Evolutionary conservation across 2,888 invertebrate species (phyloP).

Genomic region (Chloromyia formosa): DNA sequence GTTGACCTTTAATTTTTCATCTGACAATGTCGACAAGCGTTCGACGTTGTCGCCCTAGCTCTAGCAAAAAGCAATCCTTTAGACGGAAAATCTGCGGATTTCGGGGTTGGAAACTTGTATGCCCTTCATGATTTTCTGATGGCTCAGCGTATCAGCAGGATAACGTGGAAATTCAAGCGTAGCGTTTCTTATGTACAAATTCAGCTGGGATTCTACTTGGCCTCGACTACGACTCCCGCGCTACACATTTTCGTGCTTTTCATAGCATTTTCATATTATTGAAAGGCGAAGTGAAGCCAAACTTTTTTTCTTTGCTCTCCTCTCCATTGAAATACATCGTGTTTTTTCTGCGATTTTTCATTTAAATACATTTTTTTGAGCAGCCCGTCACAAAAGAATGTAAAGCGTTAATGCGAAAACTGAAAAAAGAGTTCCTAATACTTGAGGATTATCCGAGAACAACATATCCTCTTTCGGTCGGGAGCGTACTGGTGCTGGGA

Average conservation of each 20-base stretch:
- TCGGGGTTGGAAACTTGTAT: too few relatives aligned
- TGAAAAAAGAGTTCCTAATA: slow-evolving; percentile 31
- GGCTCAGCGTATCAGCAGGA: not conserved
- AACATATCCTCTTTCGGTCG: not conserved
- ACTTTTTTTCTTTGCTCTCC: not conserved
- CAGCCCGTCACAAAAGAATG: slow-evolving; percentile 9
- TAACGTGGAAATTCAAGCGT: not conserved
- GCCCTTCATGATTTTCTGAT: not conserved
- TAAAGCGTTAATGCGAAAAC: slow-evolving; percentile 41
- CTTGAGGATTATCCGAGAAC: slow-evolving; percentile 33
- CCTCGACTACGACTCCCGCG: too few relatives aligned
- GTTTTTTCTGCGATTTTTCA: not conserved
- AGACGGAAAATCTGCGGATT: too few relatives aligned
- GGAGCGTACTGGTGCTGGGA: too few relatives aligned
- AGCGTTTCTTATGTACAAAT: not conserved
- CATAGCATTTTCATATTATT: not conserved
- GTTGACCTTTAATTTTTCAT: slow-evolving; percentile 10
- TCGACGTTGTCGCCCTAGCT: not conserved
- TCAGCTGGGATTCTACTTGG: not conserved
- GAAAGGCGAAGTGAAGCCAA: not conserved
- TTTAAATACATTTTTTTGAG: slow-evolving; percentile 31
- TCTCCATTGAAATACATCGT: not conserved
- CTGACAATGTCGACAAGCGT: not conserved
- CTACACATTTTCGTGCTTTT: not conserved
- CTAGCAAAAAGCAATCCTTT: not conserved